Base-by-base conservation (phyloP, 2,888 invertebrate genomes). In the Trichopoda pennipes region DNA sequence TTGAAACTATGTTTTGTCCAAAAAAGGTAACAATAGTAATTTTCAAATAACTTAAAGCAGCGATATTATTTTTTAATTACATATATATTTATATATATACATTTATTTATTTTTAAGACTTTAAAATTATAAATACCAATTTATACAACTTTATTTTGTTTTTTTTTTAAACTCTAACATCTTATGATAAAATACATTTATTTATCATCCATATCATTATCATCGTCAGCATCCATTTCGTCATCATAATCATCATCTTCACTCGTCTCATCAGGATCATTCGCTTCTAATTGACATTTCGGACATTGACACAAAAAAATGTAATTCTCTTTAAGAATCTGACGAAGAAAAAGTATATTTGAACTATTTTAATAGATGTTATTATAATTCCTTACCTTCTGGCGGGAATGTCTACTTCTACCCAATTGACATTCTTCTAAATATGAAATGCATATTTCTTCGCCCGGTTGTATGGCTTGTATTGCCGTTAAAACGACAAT, bases 391-490 rank as follows among this genome's bases (percentile, higher is more conserved):
- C 42, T 89, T 74, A 94, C 93, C 92, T 97, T 97, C 88, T 96
- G 96, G 84, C 98, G 93, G 0, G 96, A 95, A 92, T 98, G 96
- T 85, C 98, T 93, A 47, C 97, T 97, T 80, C 97, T 92, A 80
- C 94, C 93, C 81, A 96, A 90, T 63, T 94, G 93, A 88, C 98
- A 98, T 84, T 97, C 96, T 86, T 96, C 97, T 84, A 99, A 92
- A 90, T 99, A 99, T 84, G 96, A 96, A 86, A 97, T 97, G 85
- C 94, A 95, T 82, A 99, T 96, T 91, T 98, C 98, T 80, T 98
- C 96, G 0, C 95, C 97, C 0, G 94, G 93, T 85, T 93, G 90
- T 75, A 99, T 97, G 70, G 94, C 93, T 72, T 92, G 92, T 9
- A 93, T 88, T 0, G 98, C 96, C 84, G 94, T 94, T 73, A 97